A percentile compares a stretch with the other conserved stretches of the same genome.
These are phyloP conservation scores for Okamejei kenojei DNA, from an alignment of 2,797 vertebrate species.

Conservation along the genomic window DNA sequence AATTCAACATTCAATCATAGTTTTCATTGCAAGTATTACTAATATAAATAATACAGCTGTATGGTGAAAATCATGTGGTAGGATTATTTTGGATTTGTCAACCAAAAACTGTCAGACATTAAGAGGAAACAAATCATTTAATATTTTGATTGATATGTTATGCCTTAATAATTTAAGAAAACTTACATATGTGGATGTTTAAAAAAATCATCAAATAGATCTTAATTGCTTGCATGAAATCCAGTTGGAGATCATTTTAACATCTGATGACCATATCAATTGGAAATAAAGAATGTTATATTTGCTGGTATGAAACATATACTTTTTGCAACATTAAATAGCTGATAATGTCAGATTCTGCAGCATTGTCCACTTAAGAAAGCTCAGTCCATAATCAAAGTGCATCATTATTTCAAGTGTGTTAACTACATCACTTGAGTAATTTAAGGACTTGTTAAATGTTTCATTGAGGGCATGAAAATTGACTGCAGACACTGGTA, in stretches of 20 bases:
- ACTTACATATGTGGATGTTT: background rate
- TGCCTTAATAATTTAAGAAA: background rate
- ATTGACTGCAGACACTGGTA: background rate
- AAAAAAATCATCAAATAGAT: background rate
- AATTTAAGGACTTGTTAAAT: background rate
- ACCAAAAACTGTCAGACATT: background rate
- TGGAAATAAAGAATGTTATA: background rate
- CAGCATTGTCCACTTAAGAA: background rate
- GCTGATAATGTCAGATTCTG: background rate
- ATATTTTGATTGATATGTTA: background rate
- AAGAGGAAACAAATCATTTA: background rate
- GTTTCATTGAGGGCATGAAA: too few species aligned
- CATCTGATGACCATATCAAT: background rate
- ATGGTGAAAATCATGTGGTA: background rate
- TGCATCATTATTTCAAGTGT: background rate
- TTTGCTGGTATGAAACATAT: background rate
- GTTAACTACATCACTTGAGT: background rate
- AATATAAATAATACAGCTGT: background rate
- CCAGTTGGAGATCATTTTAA: background rate
- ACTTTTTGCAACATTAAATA: background rate
- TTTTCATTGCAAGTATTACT: background rate
- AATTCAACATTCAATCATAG: background rate
- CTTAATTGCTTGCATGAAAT: background rate
- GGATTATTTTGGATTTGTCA: background rate
- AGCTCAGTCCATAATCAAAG: background rate